These are phyloP conservation scores for Melanotaenia duboulayi DNA, from an alignment of 2,113 vertebrate genomes.

Conservation along the genomic window DNA sequence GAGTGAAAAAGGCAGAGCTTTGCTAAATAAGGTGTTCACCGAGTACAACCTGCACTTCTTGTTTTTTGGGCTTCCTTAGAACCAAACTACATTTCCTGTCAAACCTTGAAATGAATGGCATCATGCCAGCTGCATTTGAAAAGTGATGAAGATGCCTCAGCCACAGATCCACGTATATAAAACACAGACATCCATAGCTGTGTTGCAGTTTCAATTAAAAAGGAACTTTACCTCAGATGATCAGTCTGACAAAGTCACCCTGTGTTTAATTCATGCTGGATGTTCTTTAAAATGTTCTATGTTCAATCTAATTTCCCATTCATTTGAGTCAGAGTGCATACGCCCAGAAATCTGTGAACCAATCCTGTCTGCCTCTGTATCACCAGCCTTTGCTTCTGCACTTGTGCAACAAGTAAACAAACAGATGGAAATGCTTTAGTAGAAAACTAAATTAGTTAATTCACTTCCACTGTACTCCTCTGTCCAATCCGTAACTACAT, in stretches of 20 bases:
- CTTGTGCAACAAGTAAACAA: slow-evolving; percentile 58
- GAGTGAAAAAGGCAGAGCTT: not conserved
- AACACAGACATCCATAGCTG: slow-evolving; percentile 28
- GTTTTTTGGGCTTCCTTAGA: slow-evolving; percentile 17
- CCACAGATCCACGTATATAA: not conserved
- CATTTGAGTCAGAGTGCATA: slow-evolving; percentile 12
- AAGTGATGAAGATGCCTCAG: not conserved
- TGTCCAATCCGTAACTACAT: slow-evolving; percentile 49
- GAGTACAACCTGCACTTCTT: slow-evolving; percentile 26
- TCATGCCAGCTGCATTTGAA: not conserved
- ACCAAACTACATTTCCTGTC: slow-evolving; percentile 1
- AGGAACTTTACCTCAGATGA: not conserved
- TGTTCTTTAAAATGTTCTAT: not conserved
- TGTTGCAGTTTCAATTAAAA: slow-evolving; percentile 33
- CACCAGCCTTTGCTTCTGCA: slow-evolving; percentile 7
- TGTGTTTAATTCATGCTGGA: not conserved
- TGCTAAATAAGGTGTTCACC: not conserved
- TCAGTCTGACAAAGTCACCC: not conserved
- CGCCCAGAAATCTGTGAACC: slow-evolving; percentile 12
- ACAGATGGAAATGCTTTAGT: slow-evolving; percentile 42
- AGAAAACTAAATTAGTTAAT: slow-evolving; percentile 55
- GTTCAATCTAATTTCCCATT: slow-evolving; percentile 27
- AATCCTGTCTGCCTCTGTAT: slow-evolving; percentile 13
- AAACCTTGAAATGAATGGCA: not conserved
- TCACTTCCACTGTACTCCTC: slow-evolving; percentile 11